phyloP scores from a whole-genome alignment of 2,797 vertebrate genomes.

The Enteromius fasciolatus region DNA sequence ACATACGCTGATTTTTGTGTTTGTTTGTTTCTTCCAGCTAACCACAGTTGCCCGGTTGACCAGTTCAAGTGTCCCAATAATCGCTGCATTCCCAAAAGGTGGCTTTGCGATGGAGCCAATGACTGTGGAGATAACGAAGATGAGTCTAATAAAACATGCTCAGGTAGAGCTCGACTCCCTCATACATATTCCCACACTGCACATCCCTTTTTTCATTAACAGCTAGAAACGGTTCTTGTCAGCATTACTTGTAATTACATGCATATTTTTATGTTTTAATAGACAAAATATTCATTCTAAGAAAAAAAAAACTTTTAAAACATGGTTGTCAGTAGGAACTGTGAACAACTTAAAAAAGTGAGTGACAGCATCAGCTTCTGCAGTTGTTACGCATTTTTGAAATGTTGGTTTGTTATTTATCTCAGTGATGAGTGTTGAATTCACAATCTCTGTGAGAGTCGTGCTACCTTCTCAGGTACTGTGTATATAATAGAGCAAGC shows the following conservation, averaged over 20 bases:
- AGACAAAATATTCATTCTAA: not conserved
- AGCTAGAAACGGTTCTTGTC: not conserved
- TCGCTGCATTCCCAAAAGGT: slow-evolving; percentile 94
- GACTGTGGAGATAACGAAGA: slow-evolving; percentile 93
- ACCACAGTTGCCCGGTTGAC: slow-evolving; percentile 90
- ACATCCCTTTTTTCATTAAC: not conserved
- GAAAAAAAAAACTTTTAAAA: not conserved
- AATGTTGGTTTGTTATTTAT: not conserved
- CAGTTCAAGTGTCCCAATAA: slow-evolving; percentile 96
- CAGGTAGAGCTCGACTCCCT: slow-evolving; percentile 78
- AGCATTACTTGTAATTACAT: not conserved
- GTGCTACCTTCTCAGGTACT: not conserved
- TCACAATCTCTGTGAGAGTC: not conserved
- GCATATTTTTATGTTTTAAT: not conserved
- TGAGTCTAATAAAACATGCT: slow-evolving; percentile 90
- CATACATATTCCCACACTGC: not conserved
- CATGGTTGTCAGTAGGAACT: not conserved
- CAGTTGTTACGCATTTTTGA: not conserved
- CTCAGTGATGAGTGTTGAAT: not conserved
- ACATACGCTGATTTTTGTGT: not conserved
- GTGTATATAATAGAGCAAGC: not conserved
- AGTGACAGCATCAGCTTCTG: not conserved
- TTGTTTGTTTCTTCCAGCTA: slow-evolving; percentile 69
- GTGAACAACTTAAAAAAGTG: not conserved
- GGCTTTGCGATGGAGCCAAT: slow-evolving; percentile 95